Conservation (phyloP, 2,888 invertebrate genomes). For the Hemicrepidius hirtus region DNA sequence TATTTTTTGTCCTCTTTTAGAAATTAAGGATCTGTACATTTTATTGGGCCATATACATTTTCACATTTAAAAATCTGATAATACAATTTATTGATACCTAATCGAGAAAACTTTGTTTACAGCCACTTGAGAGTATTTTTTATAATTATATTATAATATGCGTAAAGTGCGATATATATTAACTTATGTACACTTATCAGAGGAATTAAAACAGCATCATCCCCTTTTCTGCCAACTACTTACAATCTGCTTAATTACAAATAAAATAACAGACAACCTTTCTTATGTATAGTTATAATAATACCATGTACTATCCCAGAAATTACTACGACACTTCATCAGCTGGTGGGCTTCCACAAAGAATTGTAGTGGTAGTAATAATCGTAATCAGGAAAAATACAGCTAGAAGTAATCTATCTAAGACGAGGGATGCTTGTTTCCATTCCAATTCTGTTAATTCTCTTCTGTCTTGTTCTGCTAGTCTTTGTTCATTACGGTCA, state of each 20-base stretch:
- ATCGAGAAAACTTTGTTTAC: slow-evolving; percentile 32
- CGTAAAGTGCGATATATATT: not conserved
- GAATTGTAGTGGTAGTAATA: slow-evolving; percentile 86
- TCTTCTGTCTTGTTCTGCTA: slow-evolving; percentile 85
- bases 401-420: slow-evolving; percentile 85
- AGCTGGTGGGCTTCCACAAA: slow-evolving; percentile 77
- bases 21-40: too few species aligned
- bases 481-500: slow-evolving; percentile 86
- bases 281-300: not conserved
- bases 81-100: slow-evolving; percentile 30
- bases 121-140: slow-evolving; percentile 31
- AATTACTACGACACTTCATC: slow-evolving; percentile 42
- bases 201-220: not conserved
- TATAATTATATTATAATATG: not conserved
- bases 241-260: not conserved
- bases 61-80: slow-evolving; percentile 5
- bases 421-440: slow-evolving; percentile 88
- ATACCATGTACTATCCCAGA: not conserved
- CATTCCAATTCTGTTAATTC: slow-evolving; percentile 90
- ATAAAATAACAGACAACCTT: not conserved
- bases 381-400: slow-evolving; percentile 86
- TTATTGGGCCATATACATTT: too few species aligned
- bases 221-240: not conserved
- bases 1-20: too few species aligned
- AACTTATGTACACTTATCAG: slow-evolving; percentile 9